A percentile compares a stretch with the other conserved stretches of the same genome.
Conservation (phyloP, 2,113 vertebrate genomes). For the Desmodus rotundus region DNA sequence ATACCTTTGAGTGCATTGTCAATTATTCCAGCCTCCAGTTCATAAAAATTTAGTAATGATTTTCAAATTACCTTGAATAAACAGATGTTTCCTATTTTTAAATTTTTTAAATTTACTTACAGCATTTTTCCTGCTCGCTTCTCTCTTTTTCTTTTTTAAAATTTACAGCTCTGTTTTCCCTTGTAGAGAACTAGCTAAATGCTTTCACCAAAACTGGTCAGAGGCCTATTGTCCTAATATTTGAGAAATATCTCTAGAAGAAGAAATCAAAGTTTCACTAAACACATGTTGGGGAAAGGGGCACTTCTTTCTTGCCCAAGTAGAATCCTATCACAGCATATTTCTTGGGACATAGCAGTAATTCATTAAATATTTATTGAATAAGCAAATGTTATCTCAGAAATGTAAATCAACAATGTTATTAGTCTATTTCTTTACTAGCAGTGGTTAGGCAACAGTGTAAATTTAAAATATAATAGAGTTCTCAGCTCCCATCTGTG, state of each 20-base stretch:
- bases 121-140: neutral
- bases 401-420: neutral
- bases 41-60: neutral
- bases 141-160: neutral
- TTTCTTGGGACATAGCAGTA: neutral
- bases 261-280: neutral
- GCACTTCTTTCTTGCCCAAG: neutral
- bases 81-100: neutral
- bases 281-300: neutral
- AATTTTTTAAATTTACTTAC: neutral
- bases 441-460: neutral
- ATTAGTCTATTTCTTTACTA: neutral
- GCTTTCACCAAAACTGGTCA: neutral
- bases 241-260: neutral
- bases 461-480: neutral
- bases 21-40: neutral
- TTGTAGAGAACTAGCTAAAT: neutral
- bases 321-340: neutral
- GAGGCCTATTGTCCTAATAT: neutral
- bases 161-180: neutral
- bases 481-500: neutral
- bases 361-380: neutral
- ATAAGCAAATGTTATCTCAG: neutral
- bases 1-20: neutral
- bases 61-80: neutral